phyloP scores from a whole-genome alignment of 2,888 invertebrate genomes.

The Petrolisthes cinctipes region DNA sequence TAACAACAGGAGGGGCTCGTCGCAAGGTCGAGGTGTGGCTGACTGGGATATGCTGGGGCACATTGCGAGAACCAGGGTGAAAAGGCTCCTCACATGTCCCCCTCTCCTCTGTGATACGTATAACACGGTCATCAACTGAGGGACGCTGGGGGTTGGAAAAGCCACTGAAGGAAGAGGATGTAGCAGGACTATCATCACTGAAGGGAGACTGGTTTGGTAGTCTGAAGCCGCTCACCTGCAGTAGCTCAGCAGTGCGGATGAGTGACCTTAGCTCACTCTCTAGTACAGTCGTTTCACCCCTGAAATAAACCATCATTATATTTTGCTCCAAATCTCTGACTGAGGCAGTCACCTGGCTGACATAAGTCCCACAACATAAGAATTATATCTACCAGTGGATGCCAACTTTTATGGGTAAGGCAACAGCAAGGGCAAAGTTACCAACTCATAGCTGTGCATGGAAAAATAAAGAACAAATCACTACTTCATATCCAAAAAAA shows the following conservation, averaged over 20 bases:
- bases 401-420: too few species aligned
- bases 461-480: too few species aligned
- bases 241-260: conserved; percentile 32
- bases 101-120: conserved; percentile 8
- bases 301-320: background rate
- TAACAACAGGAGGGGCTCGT: background rate
- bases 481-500: too few species aligned
- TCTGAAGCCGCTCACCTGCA: conserved; percentile 34
- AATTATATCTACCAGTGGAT: too few species aligned
- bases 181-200: background rate
- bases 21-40: background rate
- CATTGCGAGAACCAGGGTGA: background rate
- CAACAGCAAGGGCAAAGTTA: too few species aligned
- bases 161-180: background rate
- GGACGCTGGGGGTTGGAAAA: background rate
- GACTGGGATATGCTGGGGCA: background rate
- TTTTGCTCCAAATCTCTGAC: too few species aligned
- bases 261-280: conserved; percentile 31
- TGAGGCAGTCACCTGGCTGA: too few species aligned
- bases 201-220: background rate
- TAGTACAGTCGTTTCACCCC: conserved; percentile 34
- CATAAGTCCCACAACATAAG: too few species aligned
- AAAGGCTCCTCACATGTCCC: background rate
- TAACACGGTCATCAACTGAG: conserved; percentile 4
- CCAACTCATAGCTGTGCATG: too few species aligned